A percentile compares a stretch with the other conserved stretches of the same genome.
These are phyloP conservation scores for Dyspetes luteomarginatus DNA, from an alignment of 2,888 invertebrate genomes.

Conservation along the genomic window DNA sequence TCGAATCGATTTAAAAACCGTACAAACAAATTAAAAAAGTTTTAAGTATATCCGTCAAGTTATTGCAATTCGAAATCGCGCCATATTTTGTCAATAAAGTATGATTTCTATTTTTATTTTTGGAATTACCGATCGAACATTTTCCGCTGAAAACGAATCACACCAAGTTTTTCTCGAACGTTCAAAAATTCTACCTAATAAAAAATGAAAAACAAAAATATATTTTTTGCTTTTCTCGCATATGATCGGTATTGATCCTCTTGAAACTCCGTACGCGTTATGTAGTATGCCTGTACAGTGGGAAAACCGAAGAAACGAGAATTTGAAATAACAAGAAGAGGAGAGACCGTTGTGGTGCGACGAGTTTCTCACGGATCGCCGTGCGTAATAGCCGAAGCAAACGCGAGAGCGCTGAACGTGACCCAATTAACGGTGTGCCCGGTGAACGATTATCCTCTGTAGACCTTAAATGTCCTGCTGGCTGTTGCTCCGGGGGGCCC, in stretches of 20 bases:
- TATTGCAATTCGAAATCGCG: no score
- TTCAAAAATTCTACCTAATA: background rate
- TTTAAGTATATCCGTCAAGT: no score
- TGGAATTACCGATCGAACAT: no score
- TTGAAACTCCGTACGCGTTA: background rate
- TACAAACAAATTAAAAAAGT: no score
- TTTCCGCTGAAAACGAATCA: no score
- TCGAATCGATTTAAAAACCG: no score
- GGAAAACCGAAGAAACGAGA: conserved; percentile 57
- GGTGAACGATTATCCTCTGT: conserved; percentile 62
- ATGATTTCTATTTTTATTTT: no score
- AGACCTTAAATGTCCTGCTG: conserved; percentile 60
- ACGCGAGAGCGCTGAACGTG: conserved; percentile 62
- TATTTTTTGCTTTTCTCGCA: background rate
- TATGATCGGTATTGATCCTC: background rate
- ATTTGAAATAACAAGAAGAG: conserved; percentile 50
- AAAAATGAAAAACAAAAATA: background rate
- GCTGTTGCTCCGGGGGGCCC: background rate
- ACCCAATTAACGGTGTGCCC: conserved; percentile 65
- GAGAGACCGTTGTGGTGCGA: conserved; percentile 55
- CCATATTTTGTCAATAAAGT: no score
- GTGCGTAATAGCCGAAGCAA: conserved; percentile 43
- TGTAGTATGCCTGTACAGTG: background rate
- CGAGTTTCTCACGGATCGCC: conserved; percentile 68
- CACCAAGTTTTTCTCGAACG: background rate